Percentiles rank a stretch among this genome's conserved stretches.
Evolutionary conservation across 1,140 invertebrate genomes (phyloP).

Genomic region (Drosophila novamexicana): DNA sequence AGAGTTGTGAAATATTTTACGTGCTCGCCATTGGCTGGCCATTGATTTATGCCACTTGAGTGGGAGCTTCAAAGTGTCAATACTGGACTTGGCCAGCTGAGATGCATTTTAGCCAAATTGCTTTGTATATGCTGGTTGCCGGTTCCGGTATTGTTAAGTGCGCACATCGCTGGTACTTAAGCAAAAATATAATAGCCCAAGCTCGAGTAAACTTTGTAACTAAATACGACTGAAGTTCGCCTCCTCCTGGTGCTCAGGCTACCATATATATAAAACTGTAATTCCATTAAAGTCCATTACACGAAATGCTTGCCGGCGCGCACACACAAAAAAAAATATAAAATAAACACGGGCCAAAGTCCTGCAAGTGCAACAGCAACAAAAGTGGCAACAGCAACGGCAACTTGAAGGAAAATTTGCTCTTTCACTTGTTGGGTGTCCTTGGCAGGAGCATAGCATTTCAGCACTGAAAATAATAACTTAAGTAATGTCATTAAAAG

Average conservation of each 20-base stretch:
- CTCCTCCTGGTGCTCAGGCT: background rate
- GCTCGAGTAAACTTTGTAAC: slow-evolving; percentile 80
- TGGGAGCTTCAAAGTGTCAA: slow-evolving; percentile 77
- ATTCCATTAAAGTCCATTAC: slow-evolving; percentile 82
- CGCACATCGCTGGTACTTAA: slow-evolving; percentile 75
- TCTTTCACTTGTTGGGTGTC: slow-evolving; percentile 55
- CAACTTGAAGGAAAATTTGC: slow-evolving; percentile 55
- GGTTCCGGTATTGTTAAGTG: slow-evolving; percentile 80
- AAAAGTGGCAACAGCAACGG: slow-evolving; percentile 48
- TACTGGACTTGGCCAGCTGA: slow-evolving; percentile 48
- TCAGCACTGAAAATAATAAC: slow-evolving; percentile 79
- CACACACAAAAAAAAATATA: slow-evolving; percentile 24
- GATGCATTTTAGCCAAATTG: slow-evolving; percentile 81
- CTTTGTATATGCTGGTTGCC: slow-evolving; percentile 41
- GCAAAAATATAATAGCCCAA: slow-evolving; percentile 76
- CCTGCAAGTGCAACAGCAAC: slow-evolving; percentile 35
- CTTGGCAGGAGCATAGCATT: slow-evolving; percentile 67
- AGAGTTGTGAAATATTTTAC: slow-evolving; percentile 75
- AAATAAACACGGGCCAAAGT: slow-evolving; percentile 2
- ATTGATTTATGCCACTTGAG: slow-evolving; percentile 81
- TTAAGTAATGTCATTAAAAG: slow-evolving; percentile 80
- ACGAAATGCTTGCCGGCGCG: slow-evolving; percentile 57
- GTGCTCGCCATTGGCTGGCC: slow-evolving; percentile 73
- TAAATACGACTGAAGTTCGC: slow-evolving; percentile 67
- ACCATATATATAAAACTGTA: slow-evolving; percentile 73